Percentiles rank a stretch among this genome's conserved stretches.
These are phyloP conservation scores for Parnassius glacialis DNA, from an alignment of 2,888 invertebrate genomes.

Conservation along the genomic window DNA sequence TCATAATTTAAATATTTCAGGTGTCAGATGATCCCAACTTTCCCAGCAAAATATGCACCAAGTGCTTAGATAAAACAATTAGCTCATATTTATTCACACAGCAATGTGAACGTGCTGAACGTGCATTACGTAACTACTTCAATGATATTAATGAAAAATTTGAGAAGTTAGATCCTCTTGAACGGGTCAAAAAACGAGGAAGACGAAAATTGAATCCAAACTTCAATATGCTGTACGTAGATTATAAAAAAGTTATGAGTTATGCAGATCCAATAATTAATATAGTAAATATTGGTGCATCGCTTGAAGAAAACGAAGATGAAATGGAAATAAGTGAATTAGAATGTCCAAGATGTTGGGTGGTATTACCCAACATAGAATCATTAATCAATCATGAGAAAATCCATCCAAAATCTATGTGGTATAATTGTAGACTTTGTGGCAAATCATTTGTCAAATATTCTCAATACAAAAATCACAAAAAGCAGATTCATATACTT, in stretches of 20 bases:
- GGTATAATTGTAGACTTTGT: conserved; percentile 63
- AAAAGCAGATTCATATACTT: conserved; percentile 37
- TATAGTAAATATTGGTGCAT: conserved; percentile 49
- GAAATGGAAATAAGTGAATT: conserved; percentile 44
- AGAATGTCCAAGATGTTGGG: conserved; percentile 66
- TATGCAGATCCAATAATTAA: conserved; percentile 66
- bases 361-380: conserved; percentile 53
- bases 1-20: conserved; percentile 45
- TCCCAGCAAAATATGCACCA: conserved; percentile 63
- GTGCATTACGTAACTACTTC: conserved; percentile 64
- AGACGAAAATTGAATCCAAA: conserved; percentile 61
- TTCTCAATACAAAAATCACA: conserved; percentile 51
- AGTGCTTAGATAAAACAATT: conserved; percentile 56
- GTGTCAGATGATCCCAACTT: conserved; percentile 51
- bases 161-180: conserved; percentile 62
- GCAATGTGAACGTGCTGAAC: conserved; percentile 62
- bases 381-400: conserved; percentile 59
- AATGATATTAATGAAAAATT: conserved; percentile 64
- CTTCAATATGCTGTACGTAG: conserved; percentile 49
- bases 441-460: conserved; percentile 63
- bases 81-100: conserved; percentile 64
- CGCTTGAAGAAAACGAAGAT: conserved; percentile 31
- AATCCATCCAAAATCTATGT: conserved; percentile 64
- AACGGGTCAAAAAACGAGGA: conserved; percentile 55
- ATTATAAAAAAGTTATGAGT: conserved; percentile 57